phyloP scores from a whole-genome alignment of 2,113 vertebrate genomes.

The Mola mola region DNA sequence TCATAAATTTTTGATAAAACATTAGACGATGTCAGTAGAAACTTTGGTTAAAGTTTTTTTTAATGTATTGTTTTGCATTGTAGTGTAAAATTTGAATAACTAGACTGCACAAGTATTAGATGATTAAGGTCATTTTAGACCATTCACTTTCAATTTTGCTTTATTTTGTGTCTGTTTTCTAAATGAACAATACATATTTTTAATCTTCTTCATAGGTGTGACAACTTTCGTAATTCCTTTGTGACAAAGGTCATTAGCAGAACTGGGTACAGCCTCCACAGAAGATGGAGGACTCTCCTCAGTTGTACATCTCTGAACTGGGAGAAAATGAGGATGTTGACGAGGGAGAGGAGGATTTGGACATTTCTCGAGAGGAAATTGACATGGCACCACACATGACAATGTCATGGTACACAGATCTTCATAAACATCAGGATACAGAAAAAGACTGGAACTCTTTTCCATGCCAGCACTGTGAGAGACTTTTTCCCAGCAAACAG shows the following conservation, averaged over 20 bases:
- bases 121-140: too few species aligned
- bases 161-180: not conserved
- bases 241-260: constrained; percentile 73
- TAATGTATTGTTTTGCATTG: not conserved
- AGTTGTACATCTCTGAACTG: constrained; percentile 69
- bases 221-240: constrained; percentile 74
- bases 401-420: constrained; percentile 18
- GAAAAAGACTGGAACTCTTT: constrained; percentile 82
- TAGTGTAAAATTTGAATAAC: not conserved
- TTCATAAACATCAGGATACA: constrained; percentile 67
- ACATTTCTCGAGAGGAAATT: constrained; percentile 20
- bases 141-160: too few species aligned
- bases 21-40: not conserved
- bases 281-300: constrained; percentile 64
- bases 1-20: too few species aligned
- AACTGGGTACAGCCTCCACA: constrained; percentile 70
- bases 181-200: constrained; percentile 22
- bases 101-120: not conserved
- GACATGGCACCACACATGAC: constrained; percentile 19
- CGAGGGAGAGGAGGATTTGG: constrained; percentile 59
- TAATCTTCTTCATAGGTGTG: constrained; percentile 73
- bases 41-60: too few species aligned
- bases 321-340: constrained; percentile 73
- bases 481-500: constrained; percentile 89
- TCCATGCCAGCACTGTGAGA: constrained; percentile 89